A percentile compares a stretch with the other conserved stretches of the same genome.
phyloP scores from a whole-genome alignment of 1,140 invertebrate genomes.

The Subanguina moxae region DNA sequence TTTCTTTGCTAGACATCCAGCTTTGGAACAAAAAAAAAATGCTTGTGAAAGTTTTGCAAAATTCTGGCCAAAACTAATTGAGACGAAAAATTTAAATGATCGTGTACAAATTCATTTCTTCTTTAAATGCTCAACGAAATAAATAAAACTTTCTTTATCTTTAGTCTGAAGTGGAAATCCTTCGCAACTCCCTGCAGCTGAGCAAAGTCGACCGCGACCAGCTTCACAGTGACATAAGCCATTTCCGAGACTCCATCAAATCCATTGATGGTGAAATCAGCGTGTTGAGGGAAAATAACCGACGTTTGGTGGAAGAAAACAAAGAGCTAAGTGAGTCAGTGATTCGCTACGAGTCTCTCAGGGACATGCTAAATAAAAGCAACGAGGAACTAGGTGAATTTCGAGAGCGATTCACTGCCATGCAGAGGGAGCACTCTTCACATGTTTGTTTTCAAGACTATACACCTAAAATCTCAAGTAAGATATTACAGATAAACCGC shows the following conservation, averaged over 20 bases:
- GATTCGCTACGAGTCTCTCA: background rate
- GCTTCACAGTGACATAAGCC: constrained; percentile 2
- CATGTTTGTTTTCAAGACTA: constrained; percentile 6
- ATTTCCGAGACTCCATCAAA: constrained; percentile 18
- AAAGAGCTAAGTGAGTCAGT: constrained; percentile 1
- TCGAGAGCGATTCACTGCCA: constrained; percentile 1
- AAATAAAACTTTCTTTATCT: background rate
- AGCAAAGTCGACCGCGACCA: constrained; percentile 20
- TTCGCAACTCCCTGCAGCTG: constrained; percentile 15
- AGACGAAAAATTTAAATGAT: too few species aligned
- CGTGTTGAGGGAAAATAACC: constrained; percentile 16
- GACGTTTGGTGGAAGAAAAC: constrained; percentile 10
- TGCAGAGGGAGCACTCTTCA: background rate
- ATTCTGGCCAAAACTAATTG: background rate
- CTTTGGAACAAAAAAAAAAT: background rate
- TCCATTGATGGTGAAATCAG: constrained; percentile 7
- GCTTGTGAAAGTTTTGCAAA: background rate
- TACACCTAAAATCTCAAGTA: background rate
- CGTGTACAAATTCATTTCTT: too few species aligned
- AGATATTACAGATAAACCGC: constrained; percentile 1
- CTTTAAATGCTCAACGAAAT: too few species aligned
- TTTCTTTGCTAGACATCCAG: background rate
- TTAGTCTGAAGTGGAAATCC: constrained; percentile 20
- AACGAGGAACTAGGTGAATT: constrained; percentile 7
- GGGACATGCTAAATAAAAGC: constrained; percentile 12